Evolutionary conservation across 2,797 vertebrate genomes (phyloP), one percentile per base, ranked within the genome.

Genomic region (Spheniscus humboldti): DNA sequence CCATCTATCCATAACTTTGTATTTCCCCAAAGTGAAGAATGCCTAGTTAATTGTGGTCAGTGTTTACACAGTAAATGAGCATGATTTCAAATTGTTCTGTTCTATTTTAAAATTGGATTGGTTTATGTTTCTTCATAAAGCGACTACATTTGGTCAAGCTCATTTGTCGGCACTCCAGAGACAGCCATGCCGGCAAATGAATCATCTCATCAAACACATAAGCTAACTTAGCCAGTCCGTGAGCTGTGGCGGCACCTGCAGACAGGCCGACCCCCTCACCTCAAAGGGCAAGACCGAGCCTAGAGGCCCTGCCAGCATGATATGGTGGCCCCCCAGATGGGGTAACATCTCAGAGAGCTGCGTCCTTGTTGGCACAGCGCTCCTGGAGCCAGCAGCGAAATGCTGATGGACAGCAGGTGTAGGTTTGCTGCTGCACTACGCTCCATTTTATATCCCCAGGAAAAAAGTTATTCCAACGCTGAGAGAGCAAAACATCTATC

Each of bases 1-100:
- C 83, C 45, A 13, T 85, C 79, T 84, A 31, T 72, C 78, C 86
- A 67, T 39, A 88, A 53, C 25, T 76, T 55, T 63, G 28, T n/a
- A 80, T 91, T 86, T 91, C 73, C 94, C 90, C 77, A 18, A 50
- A 69, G 94, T 48, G 63, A 63, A 37, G 80, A 47, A 80, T 53
- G 56, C 72, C 50, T 78, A 4, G 17, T 30, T 96, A 92, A 88
- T 86, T 41, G 81, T 86, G 94, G 92, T 47, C 94, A 92, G 86
- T 75, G 81, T 86, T 96, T 87, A 47, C 78, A 76, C 71, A 92
- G 77, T 59, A 91, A 60, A 55, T 5, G 63, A 92, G 59, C 17
- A 41, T 12, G 48, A 35, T 83, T 85, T 89, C 75, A 83, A 55
- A 92, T 24, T 9, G 64, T 90, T 71, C 86, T 66, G 50, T 1